Evolutionary conservation across 2,797 vertebrate species (phyloP).

Genomic region (Neoniphon sammara): DNA sequence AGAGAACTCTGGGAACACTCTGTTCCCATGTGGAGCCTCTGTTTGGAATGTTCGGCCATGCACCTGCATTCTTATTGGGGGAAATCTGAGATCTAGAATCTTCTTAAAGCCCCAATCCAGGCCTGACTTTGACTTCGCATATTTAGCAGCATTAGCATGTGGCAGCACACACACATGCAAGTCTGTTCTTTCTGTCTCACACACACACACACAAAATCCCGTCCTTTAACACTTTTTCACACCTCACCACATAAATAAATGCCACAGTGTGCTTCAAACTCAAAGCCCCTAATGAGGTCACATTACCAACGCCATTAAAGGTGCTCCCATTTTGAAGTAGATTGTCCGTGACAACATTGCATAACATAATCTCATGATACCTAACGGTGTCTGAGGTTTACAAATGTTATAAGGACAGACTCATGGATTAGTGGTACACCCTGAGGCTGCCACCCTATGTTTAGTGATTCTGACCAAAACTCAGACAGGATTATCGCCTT

Average conservation of each 20-base stretch:
- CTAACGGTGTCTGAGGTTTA: constrained; percentile 56
- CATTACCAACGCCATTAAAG: constrained; percentile 43
- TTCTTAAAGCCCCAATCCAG: constrained; percentile 8
- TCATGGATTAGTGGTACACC: constrained; percentile 20
- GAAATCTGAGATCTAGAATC: constrained; percentile 36
- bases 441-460: constrained; percentile 4
- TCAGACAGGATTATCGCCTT: constrained; percentile 47
- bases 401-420: constrained; percentile 34
- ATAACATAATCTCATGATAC: constrained; percentile 22
- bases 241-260: neutral
- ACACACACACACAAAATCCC: neutral
- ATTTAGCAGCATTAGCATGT: constrained; percentile 12
- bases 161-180: constrained; percentile 5
- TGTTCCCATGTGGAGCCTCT: constrained; percentile 66
- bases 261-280: constrained; percentile 15
- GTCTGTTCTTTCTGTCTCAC: neutral
- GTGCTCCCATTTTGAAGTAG: neutral
- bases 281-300: neutral
- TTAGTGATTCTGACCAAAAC: constrained; percentile 51
- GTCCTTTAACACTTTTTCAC: neutral
- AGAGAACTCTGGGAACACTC: constrained; percentile 64
- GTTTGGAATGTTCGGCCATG: constrained; percentile 66
- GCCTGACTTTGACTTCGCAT: constrained; percentile 53
- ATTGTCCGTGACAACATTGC: constrained; percentile 31
- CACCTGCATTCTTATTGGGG: constrained; percentile 76